Evolutionary conservation across 1,140 invertebrate genomes (phyloP).

Genomic region (Phocides pigmalion): DNA sequence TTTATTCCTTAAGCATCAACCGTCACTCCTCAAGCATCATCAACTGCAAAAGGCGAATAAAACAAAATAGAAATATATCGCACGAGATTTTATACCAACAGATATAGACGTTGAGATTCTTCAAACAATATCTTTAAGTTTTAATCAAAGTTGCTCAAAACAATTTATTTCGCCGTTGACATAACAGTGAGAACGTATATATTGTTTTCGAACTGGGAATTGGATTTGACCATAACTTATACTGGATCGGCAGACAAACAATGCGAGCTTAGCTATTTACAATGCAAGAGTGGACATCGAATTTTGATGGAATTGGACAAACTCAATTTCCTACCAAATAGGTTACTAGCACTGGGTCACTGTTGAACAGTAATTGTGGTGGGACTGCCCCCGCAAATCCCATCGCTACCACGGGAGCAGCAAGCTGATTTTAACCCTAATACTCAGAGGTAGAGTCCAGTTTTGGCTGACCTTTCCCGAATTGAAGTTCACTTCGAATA

Average conservation of each 20-base stretch:
- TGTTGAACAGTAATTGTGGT: constrained; percentile 59
- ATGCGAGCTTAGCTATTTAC: constrained; percentile 48
- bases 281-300: constrained; percentile 67
- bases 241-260: constrained; percentile 8
- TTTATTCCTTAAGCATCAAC: no score
- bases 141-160: no score
- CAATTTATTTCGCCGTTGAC: no score
- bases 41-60: no score
- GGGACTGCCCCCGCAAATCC: constrained; percentile 61
- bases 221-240: constrained; percentile 22
- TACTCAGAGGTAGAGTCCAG: background rate
- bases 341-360: constrained; percentile 68
- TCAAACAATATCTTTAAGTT: no score
- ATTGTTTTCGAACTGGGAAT: constrained; percentile 7
- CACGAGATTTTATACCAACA: no score
- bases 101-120: no score
- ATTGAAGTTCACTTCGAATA: background rate
- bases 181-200: background rate
- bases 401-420: constrained; percentile 30
- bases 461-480: background rate
- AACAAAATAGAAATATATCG: no score
- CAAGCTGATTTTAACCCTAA: constrained; percentile 10
- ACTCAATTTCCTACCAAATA: constrained; percentile 74
- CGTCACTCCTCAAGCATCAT: no score
- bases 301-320: constrained; percentile 76